A percentile compares a stretch with the other conserved stretches of the same genome.
These are phyloP conservation scores for Platyrinchus mystaceus DNA, from an alignment of 2,797 vertebrate species.

Conservation along the genomic window DNA sequence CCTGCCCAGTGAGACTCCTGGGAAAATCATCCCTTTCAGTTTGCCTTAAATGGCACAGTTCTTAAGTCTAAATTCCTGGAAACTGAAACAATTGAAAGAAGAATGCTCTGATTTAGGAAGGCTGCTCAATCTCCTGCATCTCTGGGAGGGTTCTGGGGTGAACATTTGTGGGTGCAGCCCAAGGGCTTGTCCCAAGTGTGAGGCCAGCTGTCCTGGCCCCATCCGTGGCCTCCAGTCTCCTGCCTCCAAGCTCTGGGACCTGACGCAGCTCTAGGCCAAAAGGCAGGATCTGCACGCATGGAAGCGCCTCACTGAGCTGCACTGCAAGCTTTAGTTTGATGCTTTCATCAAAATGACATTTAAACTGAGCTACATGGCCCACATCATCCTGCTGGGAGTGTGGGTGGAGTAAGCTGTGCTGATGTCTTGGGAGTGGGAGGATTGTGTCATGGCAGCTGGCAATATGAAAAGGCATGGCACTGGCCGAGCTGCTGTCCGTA, in stretches of 20 bases:
- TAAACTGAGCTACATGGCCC: background rate
- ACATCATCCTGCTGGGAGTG: background rate
- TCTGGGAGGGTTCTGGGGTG: background rate
- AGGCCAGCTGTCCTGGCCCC: background rate
- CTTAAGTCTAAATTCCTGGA: too few species aligned
- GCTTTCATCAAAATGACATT: background rate
- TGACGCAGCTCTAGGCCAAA: accelerated
- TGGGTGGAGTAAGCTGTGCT: background rate
- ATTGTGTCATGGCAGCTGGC: background rate
- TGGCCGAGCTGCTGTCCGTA: background rate
- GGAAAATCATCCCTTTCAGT: background rate
- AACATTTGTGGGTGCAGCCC: background rate
- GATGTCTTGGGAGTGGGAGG: accelerated
- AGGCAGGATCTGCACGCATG: background rate
- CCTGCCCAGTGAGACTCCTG: background rate
- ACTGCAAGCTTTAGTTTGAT: background rate
- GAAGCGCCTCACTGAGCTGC: accelerated
- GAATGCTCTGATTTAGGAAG: too few species aligned
- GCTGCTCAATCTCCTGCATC: accelerated
- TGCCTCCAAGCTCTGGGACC: background rate
- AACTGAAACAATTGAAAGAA: background rate
- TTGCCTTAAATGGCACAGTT: background rate
- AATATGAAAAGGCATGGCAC: background rate
- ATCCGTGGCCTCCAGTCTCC: background rate
- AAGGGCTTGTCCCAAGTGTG: accelerated